phyloP scores from a whole-genome alignment of 2,797 vertebrate genomes.

The Parauchenoglanis ngamensis region DNA sequence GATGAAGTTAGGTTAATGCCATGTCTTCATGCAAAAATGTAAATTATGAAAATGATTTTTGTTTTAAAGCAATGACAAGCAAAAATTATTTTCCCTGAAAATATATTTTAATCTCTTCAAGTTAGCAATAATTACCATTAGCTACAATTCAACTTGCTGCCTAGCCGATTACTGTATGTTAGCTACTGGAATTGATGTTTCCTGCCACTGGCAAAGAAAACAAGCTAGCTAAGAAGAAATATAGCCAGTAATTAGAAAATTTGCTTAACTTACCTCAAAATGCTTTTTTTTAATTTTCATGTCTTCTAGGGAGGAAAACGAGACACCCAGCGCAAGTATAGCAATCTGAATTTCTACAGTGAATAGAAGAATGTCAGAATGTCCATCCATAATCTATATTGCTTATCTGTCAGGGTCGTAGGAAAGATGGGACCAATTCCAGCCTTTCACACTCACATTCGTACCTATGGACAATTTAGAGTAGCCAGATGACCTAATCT shows the following conservation, averaged over 20 bases:
- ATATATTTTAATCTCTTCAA: not conserved
- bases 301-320: not conserved
- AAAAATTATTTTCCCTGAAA: not conserved
- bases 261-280: not conserved
- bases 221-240: not conserved
- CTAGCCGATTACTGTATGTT: not conserved
- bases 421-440: too few species aligned
- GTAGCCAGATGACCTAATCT: too few species aligned
- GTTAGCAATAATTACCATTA: not conserved
- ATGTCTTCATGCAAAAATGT: not conserved
- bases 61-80: not conserved
- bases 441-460: too few species aligned
- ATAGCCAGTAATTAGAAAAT: not conserved
- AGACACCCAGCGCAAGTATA: not conserved
- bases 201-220: not conserved
- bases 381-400: too few species aligned
- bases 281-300: not conserved
- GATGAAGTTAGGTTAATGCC: not conserved
- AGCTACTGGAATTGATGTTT: not conserved
- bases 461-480: too few species aligned
- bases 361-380: too few species aligned
- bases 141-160: not conserved
- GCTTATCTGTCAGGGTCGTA: too few species aligned
- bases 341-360: too few species aligned
- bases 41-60: not conserved